Evolutionary conservation across 2,113 vertebrate genomes (phyloP), one percentile per base, ranked within the genome.

Genomic region (Cercocebus atys): DNA sequence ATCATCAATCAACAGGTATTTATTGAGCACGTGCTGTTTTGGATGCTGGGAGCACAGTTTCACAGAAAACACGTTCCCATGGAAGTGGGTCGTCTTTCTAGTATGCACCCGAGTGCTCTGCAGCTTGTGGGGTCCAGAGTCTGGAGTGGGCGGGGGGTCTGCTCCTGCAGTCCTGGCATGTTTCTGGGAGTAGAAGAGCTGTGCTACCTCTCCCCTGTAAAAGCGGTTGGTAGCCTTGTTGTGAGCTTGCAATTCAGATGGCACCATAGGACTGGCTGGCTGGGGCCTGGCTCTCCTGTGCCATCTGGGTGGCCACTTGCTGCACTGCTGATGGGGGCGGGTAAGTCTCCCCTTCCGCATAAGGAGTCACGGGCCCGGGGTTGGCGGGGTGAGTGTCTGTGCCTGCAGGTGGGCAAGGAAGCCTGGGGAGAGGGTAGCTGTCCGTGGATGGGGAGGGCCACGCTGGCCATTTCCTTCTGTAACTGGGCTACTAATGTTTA

Each of bases 21-120:
- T 16, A 4, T 0, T 2, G 30, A 30, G 25, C 0, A 0, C 0
- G 7, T 9, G 5, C 4, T 6, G 45, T 18, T 0, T 45, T 0
- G 3, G 8, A 4, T 59, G 70, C 10, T 6, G 12, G 50, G 9
- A 18, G 1, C 8, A 4, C 16, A 3, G 50, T 43, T 1, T 45
- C 4, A 10, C 25, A 11, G 13, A 3, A 6, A 1, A 38, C 40
- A 0, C 3, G 0, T n/a, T 2, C 59, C 59, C 55, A 0, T 1
- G 32, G n/a, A 32, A 6, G 6, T 1, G 32, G 76, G 35, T 32
- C 61, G 1, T 66, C 22, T 50, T 43, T 72, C 61, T 3, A 11
- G 45, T 72, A 22, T 0, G 8, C 40, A 0, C 35, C 32, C 0
- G 20, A 32, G 50, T 25, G 43, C 3, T 27, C 47, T 30, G 1